These are phyloP conservation scores for Bergia puertoricense DNA, from an alignment of 92 coral and sea anemone species.

Conservation along the genomic window DNA sequence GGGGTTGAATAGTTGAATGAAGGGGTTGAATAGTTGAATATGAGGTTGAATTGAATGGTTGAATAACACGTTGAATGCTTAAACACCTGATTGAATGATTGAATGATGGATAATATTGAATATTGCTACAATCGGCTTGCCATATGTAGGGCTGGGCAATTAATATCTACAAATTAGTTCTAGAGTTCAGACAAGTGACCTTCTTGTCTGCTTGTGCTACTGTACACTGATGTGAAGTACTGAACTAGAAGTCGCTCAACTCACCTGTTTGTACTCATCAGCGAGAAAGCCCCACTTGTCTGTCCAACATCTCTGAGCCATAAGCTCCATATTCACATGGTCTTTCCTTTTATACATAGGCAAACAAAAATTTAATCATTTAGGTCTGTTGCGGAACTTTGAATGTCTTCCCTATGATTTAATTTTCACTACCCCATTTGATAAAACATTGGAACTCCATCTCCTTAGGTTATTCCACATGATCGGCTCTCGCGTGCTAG, in stretches of 20 bases:
- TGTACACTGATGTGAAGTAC: not conserved
- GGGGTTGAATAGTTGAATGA: too few relatives aligned
- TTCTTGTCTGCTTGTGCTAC: not conserved
- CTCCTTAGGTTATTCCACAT: too few relatives aligned
- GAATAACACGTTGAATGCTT: too few relatives aligned
- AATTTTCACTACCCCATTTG: too few relatives aligned
- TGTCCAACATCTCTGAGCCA: conserved; percentile 79
- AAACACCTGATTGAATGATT: too few relatives aligned
- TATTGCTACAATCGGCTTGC: too few relatives aligned
- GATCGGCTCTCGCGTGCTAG: too few relatives aligned
- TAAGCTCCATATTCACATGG: conserved; percentile 74
- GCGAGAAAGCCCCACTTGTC: conserved; percentile 87
- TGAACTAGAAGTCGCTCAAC: not conserved
- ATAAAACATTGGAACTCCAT: too few relatives aligned
- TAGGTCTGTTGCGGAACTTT: not conserved
- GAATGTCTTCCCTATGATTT: not conserved
- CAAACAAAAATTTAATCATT: not conserved
- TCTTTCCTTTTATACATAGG: conserved; percentile 69
- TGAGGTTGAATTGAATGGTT: too few relatives aligned
- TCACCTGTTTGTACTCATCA: conserved; percentile 66
- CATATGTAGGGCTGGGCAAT: too few relatives aligned
- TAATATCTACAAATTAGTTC: not conserved
- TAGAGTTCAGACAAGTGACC: not conserved
- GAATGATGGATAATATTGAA: too few relatives aligned
- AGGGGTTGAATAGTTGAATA: too few relatives aligned